These are phyloP conservation scores for Rhorus exstirpatorius DNA, from an alignment of 2,888 invertebrate species.

Conservation along the genomic window DNA sequence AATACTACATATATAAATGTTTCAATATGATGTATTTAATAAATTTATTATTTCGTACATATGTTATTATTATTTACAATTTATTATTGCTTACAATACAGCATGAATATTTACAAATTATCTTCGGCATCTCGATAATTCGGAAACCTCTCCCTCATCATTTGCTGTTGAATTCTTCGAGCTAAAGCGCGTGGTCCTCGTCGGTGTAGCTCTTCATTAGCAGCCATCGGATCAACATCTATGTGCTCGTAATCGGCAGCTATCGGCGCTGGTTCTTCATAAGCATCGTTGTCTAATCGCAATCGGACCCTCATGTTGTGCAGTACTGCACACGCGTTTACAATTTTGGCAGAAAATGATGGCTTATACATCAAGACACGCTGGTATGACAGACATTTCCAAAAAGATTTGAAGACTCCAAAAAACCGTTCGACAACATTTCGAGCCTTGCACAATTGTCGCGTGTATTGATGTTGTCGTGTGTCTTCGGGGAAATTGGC, in stretches of 20 bases:
- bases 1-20: too few relatives aligned
- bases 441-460: constrained; percentile 55
- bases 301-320: constrained; percentile 65
- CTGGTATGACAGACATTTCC: constrained; percentile 63
- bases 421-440: constrained; percentile 63
- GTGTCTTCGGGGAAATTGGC: constrained; percentile 47
- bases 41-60: too few relatives aligned
- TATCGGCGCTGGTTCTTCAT: constrained; percentile 9
- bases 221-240: constrained; percentile 18
- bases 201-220: constrained; percentile 27
- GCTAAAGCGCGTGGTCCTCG: constrained; percentile 54
- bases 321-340: constrained; percentile 66
- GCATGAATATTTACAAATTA: background rate
- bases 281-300: too few relatives aligned
- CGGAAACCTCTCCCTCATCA: constrained; percentile 49
- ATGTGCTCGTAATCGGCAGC: constrained; percentile 1
- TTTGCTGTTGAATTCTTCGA: constrained; percentile 41
- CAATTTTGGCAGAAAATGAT: constrained; percentile 59
- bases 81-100: too few relatives aligned
- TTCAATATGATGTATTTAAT: too few relatives aligned
- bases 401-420: constrained; percentile 61
- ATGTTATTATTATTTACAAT: too few relatives aligned
- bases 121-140: constrained; percentile 51
- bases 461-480: constrained; percentile 46
- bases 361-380: constrained; percentile 61